These are phyloP conservation scores for Cassiopea xamachana DNA, from an alignment of 30 jellyfish, hydroid and myxozoan species.

Conservation along the genomic window DNA sequence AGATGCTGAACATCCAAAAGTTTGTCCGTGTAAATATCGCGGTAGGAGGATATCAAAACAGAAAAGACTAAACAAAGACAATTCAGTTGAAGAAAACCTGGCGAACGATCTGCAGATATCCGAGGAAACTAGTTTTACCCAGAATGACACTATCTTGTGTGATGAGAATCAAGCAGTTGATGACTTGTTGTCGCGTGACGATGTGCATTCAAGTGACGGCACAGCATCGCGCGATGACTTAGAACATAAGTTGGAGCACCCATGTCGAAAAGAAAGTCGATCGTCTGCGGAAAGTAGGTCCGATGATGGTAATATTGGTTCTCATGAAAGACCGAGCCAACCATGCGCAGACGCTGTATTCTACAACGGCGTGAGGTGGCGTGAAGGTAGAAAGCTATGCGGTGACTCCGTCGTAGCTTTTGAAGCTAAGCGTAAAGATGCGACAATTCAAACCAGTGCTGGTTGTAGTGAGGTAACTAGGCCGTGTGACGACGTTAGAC, in stretches of 20 bases:
- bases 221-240: constrained; percentile 13
- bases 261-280: constrained; percentile 17
- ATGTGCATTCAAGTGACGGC: constrained; percentile 25
- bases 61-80: not conserved
- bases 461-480: not conserved
- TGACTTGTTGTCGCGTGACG: constrained; percentile 27
- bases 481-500: not conserved
- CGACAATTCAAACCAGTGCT: not conserved
- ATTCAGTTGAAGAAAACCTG: not conserved
- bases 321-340: not conserved
- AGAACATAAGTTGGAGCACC: not conserved
- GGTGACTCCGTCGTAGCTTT: not conserved
- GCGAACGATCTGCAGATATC: not conserved
- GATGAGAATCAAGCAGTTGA: constrained; percentile 4
- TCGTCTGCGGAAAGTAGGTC: constrained; percentile 25
- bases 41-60: constrained; percentile 29
- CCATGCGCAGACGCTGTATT: not conserved
- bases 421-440: constrained; percentile 5
- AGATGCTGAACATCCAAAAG: constrained; percentile 9
- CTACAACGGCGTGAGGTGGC: constrained; percentile 2
- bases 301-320: constrained; percentile 7
- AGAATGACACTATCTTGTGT: not conserved
- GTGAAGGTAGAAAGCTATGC: not conserved
- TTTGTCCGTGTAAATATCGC: constrained; percentile 58
- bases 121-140: not conserved